A percentile compares a stretch with the other conserved stretches of the same genome.
These are phyloP conservation scores for Caerostris extrusa DNA, from an alignment of 1,140 invertebrate species.

Conservation along the genomic window DNA sequence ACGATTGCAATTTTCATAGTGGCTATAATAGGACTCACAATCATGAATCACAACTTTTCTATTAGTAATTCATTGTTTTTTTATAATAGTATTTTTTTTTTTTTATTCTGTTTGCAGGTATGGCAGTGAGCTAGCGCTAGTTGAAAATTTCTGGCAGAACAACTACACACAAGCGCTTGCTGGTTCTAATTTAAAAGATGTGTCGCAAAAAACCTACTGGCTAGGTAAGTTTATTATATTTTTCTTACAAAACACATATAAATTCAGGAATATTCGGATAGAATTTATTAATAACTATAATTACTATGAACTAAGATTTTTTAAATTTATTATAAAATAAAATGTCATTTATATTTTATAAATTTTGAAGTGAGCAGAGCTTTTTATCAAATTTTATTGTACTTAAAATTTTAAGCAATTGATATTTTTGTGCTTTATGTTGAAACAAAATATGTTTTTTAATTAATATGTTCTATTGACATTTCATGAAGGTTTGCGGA, in stretches of 20 bases:
- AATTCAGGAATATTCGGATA: neutral
- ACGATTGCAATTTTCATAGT: neutral
- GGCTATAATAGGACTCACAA: neutral
- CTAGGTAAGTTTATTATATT: conserved; percentile 77
- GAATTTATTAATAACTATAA: neutral
- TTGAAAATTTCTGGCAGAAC: conserved; percentile 94
- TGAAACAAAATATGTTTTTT: too few species aligned
- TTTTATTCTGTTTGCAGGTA: conserved; percentile 85
- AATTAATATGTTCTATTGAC: too few species aligned
- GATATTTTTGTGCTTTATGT: too few species aligned
- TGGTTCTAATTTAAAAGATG: conserved; percentile 80
- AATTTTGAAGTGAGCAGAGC: too few species aligned
- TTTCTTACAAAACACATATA: neutral
- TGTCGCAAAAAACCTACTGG: conserved; percentile 79
- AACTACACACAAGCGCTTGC: conserved; percentile 93
- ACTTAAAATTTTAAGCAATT: too few species aligned
- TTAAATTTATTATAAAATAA: too few species aligned
- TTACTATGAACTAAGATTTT: neutral
- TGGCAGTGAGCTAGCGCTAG: conserved; percentile 94
- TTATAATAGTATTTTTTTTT: neutral
- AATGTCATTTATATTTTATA: too few species aligned
- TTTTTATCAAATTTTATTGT: too few species aligned
- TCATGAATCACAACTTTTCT: neutral
- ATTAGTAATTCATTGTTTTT: neutral
- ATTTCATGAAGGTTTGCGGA: conserved; percentile 86